Evolutionary conservation across 2,888 invertebrate genomes (phyloP), one percentile per base, ranked within the genome.

Genomic region (Lordiphosa fenestrarum): DNA sequence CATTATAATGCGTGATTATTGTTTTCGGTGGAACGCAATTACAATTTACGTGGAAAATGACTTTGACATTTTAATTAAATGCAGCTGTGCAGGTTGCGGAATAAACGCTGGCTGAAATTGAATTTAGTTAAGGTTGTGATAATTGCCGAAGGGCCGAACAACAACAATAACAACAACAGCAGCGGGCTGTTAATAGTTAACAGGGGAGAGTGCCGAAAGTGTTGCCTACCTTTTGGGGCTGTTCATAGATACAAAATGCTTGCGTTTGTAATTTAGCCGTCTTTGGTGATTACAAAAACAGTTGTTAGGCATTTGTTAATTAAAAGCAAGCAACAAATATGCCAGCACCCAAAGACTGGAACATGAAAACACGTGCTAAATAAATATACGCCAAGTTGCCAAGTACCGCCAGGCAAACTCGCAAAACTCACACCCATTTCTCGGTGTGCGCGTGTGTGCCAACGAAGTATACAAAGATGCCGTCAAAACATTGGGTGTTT

Each of bases 281-380:
- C 36, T 47, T 33, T 47, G 19, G 36, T 47, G 33, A 47, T 35
- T 15, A 47, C 36, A 42, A 63, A 48, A 71, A 76, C 65, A 60
- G 62, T 54, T 73, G 54, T 55, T 35, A 71, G 71, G 78, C 66
- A 84, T 78, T 78, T 77, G 73, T 76, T 78, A 78, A 84, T 78
- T 84, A 84, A 84, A 84, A 73, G 69, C 57, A 81, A 66, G 84
- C 65, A 69, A 58, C 73, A 73, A 68, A 70, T 80, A 61, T 52
- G 60, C 66, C 48, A 37, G 40, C 12, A 37, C 6, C 39, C 41
- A 49, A 3, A 33, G 40, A 36, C 55, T 54, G 35, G 42, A 44
- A 55, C 55, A 55, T 50, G 55, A 48, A 57, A 76, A 59, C 81
- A 76, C 76, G 81, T 80, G 76, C 70, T 83, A 80, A 75, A 67